Evolutionary conservation across 2,113 vertebrate species (phyloP).

Genomic region (Oriolus oriolus): DNA sequence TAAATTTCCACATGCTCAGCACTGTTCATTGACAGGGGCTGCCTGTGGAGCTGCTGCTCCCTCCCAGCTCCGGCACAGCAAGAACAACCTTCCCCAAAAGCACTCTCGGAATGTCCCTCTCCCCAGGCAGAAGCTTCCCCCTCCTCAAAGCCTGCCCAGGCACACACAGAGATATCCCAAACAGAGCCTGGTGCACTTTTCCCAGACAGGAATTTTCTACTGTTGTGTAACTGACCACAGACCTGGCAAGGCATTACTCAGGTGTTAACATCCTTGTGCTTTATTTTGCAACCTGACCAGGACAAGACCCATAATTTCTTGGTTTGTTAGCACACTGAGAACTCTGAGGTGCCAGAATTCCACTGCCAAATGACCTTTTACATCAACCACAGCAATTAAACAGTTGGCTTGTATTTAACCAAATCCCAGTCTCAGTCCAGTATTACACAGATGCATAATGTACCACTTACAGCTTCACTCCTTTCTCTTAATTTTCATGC

Average conservation of each 20-base stretch:
- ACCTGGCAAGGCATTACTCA: not conserved
- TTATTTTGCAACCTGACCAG: not conserved
- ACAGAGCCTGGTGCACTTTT: not conserved
- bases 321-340: not conserved
- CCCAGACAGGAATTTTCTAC: not conserved
- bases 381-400: constrained; percentile 1
- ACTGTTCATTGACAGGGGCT: not conserved
- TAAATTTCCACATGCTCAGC: constrained; percentile 10
- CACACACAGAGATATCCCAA: not conserved
- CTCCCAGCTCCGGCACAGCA: not conserved
- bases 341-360: not conserved
- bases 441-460: not conserved
- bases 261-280: not conserved
- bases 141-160: not conserved
- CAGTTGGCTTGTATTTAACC: not conserved
- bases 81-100: not conserved
- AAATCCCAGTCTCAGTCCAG: not conserved
- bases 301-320: not conserved
- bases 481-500: not conserved
- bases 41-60: not conserved
- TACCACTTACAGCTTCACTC: not conserved
- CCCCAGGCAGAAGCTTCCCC: too few relatives aligned
- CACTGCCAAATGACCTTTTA: not conserved
- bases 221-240: not conserved
- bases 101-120: not conserved